These are phyloP conservation scores for Polyploca ridens DNA, from an alignment of 2,888 invertebrate species.

Conservation along the genomic window DNA sequence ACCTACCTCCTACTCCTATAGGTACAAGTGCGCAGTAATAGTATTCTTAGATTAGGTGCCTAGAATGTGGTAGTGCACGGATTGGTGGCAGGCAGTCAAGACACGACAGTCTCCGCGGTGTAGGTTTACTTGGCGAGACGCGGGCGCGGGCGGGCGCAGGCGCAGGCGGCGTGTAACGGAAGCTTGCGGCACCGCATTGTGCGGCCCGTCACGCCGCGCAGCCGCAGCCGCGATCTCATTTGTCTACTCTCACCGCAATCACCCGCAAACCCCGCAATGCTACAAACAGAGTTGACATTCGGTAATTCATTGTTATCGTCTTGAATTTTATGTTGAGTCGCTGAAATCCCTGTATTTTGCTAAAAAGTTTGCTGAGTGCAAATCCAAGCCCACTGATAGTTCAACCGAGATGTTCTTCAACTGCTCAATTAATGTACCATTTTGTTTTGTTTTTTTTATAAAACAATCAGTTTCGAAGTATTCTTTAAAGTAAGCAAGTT, in stretches of 20 bases:
- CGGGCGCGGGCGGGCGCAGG: slow-evolving; percentile 10
- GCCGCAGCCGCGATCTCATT: slow-evolving; percentile 26
- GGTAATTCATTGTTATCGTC: neutral
- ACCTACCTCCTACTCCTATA: no score
- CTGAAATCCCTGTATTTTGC: no score
- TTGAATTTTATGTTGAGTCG: no score
- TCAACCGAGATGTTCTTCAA: no score
- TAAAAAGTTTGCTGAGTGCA: no score
- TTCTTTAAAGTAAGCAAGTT: no score
- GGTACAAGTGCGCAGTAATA: slow-evolving; percentile 15
- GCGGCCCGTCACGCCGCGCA: slow-evolving; percentile 45
- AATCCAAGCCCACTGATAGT: no score
- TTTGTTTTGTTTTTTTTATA: no score
- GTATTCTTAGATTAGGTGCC: slow-evolving; percentile 11
- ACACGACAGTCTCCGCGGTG: slow-evolving; percentile 46
- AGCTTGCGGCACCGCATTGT: slow-evolving; percentile 54
- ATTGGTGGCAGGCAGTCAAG: slow-evolving; percentile 37
- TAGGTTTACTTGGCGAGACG: slow-evolving; percentile 49
- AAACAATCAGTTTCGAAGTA: no score
- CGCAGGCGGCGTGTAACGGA: slow-evolving; percentile 50
- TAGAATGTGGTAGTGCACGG: slow-evolving; percentile 26
- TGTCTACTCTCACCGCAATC: slow-evolving; percentile 11
- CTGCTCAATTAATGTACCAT: no score
- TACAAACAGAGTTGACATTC: neutral
- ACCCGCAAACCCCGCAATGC: neutral